Conservation (phyloP, 2,113 vertebrate species). For the Urocitellus parryii region DNA sequence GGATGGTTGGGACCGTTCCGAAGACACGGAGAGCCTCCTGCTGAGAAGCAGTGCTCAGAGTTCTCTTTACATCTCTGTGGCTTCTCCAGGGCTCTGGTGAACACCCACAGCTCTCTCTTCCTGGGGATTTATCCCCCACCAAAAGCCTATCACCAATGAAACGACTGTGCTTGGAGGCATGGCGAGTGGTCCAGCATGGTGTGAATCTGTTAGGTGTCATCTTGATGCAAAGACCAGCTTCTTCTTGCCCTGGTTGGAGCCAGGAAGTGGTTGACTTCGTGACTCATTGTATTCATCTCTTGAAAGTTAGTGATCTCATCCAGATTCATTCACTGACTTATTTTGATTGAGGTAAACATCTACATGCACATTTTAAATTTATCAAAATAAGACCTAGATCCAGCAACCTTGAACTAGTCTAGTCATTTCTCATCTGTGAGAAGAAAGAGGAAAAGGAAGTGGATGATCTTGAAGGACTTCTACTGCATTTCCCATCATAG, state of each 20-base stretch:
- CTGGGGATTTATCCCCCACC: background rate
- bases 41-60: background rate
- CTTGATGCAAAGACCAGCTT: background rate
- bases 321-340: background rate
- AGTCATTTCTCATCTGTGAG: background rate
- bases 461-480: too few relatives aligned
- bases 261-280: background rate
- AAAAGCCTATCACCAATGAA: rapidly evolving
- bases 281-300: background rate
- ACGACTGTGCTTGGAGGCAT: background rate
- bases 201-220: too few relatives aligned
- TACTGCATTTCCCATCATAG: rapidly evolving
- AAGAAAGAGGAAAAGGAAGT: background rate
- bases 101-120: background rate
- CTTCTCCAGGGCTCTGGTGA: background rate
- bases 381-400: background rate
- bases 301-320: background rate
- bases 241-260: background rate
- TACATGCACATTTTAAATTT: background rate
- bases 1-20: too few relatives aligned
- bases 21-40: background rate
- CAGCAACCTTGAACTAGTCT: background rate
- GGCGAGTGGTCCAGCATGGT: rapidly evolving
- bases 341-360: background rate
- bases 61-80: background rate